Evolutionary conservation across 1,140 invertebrate species (phyloP).

Genomic region (Sitobion miscanthi): DNA sequence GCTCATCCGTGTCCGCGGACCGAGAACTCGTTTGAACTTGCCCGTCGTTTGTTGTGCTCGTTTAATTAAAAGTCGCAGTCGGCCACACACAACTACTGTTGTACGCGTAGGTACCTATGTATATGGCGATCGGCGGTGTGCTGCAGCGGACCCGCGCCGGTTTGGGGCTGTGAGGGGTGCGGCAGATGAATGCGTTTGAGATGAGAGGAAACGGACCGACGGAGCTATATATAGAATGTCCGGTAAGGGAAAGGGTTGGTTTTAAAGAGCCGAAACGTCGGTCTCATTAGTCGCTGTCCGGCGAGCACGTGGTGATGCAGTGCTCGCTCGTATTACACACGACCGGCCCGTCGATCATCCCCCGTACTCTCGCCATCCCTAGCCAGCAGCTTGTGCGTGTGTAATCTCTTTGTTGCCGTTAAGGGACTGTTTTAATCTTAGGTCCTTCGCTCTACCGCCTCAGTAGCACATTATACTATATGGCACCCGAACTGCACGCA

Average conservation of each 20-base stretch:
- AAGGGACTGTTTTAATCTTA: slow-evolving; percentile 42
- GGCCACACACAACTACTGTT: background rate
- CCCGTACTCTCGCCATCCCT: background rate
- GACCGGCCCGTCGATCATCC: slow-evolving; percentile 18
- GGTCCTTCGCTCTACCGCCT: background rate
- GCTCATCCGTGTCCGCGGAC: background rate
- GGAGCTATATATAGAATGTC: background rate
- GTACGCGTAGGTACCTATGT: background rate
- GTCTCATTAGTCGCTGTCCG: slow-evolving; percentile 52
- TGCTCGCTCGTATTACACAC: slow-evolving; percentile 20
- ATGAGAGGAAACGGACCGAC: background rate
- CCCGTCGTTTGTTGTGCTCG: slow-evolving; percentile 15
- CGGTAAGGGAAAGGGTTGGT: slow-evolving; percentile 13
- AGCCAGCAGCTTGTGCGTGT: background rate
- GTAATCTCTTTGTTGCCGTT: slow-evolving; percentile 40
- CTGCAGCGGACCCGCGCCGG: background rate
- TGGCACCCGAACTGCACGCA: background rate
- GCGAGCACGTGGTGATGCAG: background rate
- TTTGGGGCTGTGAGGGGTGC: background rate
- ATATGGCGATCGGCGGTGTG: background rate
- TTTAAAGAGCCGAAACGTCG: slow-evolving; percentile 45
- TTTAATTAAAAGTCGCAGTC: slow-evolving; percentile 49
- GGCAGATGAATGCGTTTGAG: slow-evolving; percentile 11
- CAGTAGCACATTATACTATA: background rate
- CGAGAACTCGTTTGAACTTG: slow-evolving; percentile 23